Evolutionary conservation across 2,113 vertebrate genomes (phyloP), one percentile per base, ranked within the genome.

Genomic region (Phocoena phocoena): DNA sequence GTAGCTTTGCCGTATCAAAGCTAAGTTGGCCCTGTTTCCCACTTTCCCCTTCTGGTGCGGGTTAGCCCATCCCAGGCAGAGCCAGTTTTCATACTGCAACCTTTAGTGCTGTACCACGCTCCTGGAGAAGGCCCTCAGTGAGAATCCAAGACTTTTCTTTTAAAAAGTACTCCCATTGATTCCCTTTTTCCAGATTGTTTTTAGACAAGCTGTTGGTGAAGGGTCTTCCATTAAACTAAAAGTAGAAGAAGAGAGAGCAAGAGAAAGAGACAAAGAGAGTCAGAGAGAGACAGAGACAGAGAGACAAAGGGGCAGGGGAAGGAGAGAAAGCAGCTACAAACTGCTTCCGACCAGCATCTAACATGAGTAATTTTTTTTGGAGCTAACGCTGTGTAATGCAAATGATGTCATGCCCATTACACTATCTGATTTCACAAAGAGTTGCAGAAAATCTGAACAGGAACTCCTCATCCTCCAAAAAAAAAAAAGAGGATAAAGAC

Each of bases 341-440:
- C 44, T 36, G 58, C 63, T 85, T 90, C 81, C 84, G 81, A 68
- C 2, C 18, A 67, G 31, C 44, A 77, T 41, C 88, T 73, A 65
- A 81, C 63, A 90, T 11, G 44, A 93, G 91, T 21, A 41, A 2
- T 21, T 70, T 86, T 62, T 90, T 84, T 0, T 55, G 76, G 28
- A 90, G 67, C 71, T 44, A 41, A 58, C 28, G 14, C 36, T 63
- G 41, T 88, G 77, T 85, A 86, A 95, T 6, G 20, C 1, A 0
- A 92, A 92, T 95, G 89, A 93, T 63, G 67, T 88, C 82, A 92
- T 70, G 28, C 58, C 36, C 62, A 74, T 85, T 83, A 63, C 12
- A 25, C 68, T 89, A 86, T 94, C 79, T 91, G 92, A 94, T 96
- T 97, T 96, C 93, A 95, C 82, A 17, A 73, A 88, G 95, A 73